phyloP scores from a whole-genome alignment of 1,140 invertebrate species.

The Apis laboriosa region DNA sequence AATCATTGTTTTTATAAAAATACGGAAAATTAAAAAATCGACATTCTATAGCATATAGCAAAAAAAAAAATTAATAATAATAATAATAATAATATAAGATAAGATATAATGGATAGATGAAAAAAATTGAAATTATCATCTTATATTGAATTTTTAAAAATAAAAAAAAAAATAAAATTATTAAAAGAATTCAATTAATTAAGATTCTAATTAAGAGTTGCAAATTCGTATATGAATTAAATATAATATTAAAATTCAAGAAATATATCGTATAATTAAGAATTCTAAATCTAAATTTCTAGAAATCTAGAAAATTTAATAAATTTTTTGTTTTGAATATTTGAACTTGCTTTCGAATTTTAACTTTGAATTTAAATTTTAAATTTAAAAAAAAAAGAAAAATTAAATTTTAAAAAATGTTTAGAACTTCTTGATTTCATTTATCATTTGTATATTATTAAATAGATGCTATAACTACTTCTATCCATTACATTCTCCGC shows the following conservation, averaged over 20 bases:
- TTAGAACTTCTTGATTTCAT: background rate
- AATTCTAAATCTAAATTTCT: background rate
- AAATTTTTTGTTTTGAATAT: too few species aligned
- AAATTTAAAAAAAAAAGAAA: background rate
- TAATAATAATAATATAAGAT: background rate
- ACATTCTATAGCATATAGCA: background rate
- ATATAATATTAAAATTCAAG: too few species aligned
- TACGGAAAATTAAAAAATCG: slow-evolving; percentile 13
- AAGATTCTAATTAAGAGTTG: too few species aligned
- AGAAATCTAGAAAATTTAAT: too few species aligned
- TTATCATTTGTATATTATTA: background rate
- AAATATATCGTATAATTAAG: background rate
- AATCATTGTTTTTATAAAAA: slow-evolving; percentile 26
- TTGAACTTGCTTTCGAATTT: background rate
- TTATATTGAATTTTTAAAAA: background rate
- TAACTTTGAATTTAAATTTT: background rate
- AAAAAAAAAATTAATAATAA: background rate
- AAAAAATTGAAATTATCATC: too few species aligned
- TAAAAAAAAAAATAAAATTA: background rate
- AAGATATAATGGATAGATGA: background rate
- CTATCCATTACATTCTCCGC: background rate
- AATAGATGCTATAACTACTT: background rate
- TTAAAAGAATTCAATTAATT: background rate
- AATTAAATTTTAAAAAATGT: background rate
- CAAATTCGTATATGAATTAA: background rate